Base-by-base conservation (phyloP, 2,113 vertebrate species). In the Glaucomys volans region DNA sequence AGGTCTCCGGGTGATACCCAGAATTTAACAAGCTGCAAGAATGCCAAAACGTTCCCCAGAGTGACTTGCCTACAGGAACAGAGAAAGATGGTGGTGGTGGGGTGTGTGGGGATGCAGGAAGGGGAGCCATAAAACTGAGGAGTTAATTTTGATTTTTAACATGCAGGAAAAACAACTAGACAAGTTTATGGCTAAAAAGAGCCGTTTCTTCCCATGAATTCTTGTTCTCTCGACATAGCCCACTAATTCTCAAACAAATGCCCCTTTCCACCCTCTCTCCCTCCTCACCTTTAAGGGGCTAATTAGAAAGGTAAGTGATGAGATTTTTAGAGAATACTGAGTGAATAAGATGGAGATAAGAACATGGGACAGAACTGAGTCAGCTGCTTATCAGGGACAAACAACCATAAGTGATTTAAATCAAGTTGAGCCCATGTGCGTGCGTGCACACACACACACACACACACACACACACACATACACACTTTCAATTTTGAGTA, bases 391-490 rank as follows among this genome's bases (percentile, higher is more conserved):
- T 0, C 11, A 40, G 90, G 54, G 44, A 69, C 72, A 64, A n/a
- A 94, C 5, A 47, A 67, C 72, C 87, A 42, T 5, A 13, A 85
- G 87, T 20, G 92, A 81, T 91, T 66, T 81, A 87, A 8, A 81
- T 20, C 86, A 47, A 91, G 81, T 37, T 42, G 77, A 77, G 88
- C 0, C 11, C 52, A 62, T 5, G 8, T 9, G 54, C 20, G 6
- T 8, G 20, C 17, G 75, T 57, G 66, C 40, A 32, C 28, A 32
- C 44, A 35, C 16, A 32, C 30, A 18, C 44, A 35, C 16, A 4
- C 75, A 40, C 44, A 47, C 44, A 47, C 40, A 47, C 42, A 32
- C 44, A 35, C 16, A 32, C 30, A 17, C 44, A 35, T 8, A 4
- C 75, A 40, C 35, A 26, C 57, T 69, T 93, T 64, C 28, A 14